Evolutionary conservation across 2,797 vertebrate species (phyloP).

Genomic region (Argya squamiceps): DNA sequence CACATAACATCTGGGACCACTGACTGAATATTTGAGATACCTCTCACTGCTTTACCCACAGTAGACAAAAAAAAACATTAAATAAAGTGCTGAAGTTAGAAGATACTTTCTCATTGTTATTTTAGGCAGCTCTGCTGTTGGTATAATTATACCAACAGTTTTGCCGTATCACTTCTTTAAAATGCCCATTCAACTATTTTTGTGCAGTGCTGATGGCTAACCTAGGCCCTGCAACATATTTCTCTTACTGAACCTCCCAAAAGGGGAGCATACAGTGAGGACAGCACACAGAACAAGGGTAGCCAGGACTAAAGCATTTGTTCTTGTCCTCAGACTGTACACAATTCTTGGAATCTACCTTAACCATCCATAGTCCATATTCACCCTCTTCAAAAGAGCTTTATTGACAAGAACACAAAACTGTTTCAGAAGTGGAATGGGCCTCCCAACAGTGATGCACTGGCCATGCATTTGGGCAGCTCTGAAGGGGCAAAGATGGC

Average conservation of each 20-base stretch:
- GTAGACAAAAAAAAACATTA: not conserved
- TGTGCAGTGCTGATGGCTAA: not conserved
- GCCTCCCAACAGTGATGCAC: not conserved
- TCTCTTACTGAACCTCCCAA: not conserved
- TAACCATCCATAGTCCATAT: not conserved
- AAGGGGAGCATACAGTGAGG: not conserved
- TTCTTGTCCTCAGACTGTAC: not conserved
- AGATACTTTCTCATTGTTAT: slow-evolving; percentile 25
- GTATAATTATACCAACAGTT: not conserved
- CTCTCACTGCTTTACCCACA: not conserved
- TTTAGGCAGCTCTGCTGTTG: not conserved
- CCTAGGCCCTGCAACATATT: not conserved
- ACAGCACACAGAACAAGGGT: not conserved
- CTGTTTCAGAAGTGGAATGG: not conserved
- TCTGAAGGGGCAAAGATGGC: not conserved
- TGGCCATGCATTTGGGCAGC: not conserved
- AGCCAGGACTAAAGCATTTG: slow-evolving; percentile 3
- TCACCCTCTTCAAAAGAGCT: not conserved
- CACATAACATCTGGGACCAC: not conserved
- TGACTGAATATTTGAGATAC: slow-evolving; percentile 5
- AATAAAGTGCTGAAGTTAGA: not conserved
- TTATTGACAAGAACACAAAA: not conserved
- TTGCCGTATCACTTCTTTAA: slow-evolving; percentile 11
- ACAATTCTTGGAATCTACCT: not conserved
- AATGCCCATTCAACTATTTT: slow-evolving; percentile 7